Conservation (phyloP, 2,113 vertebrate genomes). For the Psephotus haematonotus region DNA sequence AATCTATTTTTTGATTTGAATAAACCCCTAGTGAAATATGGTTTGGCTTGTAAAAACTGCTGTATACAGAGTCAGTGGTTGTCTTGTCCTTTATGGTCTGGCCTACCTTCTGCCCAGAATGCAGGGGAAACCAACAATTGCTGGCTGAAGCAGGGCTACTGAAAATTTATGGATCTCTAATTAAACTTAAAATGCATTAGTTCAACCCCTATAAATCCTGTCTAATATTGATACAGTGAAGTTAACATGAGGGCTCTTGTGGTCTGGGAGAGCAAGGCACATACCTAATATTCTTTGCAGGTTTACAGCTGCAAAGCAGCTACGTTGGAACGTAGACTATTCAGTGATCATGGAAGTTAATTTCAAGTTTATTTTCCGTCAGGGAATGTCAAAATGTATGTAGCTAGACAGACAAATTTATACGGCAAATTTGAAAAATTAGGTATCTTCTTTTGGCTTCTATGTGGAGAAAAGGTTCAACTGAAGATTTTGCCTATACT, state of each 20-base stretch:
- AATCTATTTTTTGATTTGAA: slow-evolving; percentile 40
- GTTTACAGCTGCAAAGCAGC: not conserved
- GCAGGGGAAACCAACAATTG: not conserved
- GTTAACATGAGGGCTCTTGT: not conserved
- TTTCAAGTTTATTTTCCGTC: not conserved
- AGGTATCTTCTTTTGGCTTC: not conserved
- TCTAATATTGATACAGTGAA: not conserved
- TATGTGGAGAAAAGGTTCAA: not conserved
- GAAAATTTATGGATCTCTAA: slow-evolving; percentile 29
- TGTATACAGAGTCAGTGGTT: not conserved
- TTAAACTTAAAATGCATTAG: slow-evolving; percentile 18
- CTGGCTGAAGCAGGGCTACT: not conserved
- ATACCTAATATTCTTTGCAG: not conserved
- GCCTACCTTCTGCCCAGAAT: slow-evolving; percentile 2
- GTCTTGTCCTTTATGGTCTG: slow-evolving; percentile 13
- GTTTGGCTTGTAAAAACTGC: slow-evolving; percentile 24
- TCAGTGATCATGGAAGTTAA: not conserved
- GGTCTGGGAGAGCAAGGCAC: not conserved
- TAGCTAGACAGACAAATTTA: not conserved
- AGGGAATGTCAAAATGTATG: not conserved
- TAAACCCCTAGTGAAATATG: slow-evolving; percentile 39
- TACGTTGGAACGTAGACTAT: not conserved
- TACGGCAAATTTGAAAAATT: not conserved
- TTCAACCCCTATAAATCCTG: slow-evolving; percentile 4
- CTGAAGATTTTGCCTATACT: not conserved